Evolutionary conservation across 1,140 invertebrate species (phyloP).

Genomic region (Drosophila mayri): DNA sequence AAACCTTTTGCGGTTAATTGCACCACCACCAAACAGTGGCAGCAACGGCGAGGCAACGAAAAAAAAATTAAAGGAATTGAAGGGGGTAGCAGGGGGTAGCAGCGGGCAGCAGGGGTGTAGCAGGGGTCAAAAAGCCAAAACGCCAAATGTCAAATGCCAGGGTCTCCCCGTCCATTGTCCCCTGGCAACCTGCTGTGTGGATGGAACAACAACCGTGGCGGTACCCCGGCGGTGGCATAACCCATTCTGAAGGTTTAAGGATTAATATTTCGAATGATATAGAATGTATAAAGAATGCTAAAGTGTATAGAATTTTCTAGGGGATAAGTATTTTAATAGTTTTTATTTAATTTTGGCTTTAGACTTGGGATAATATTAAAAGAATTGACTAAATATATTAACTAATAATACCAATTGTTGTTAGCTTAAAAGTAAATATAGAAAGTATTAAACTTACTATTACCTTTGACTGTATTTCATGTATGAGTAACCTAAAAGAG

Average conservation of each 20-base stretch:
- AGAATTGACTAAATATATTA: no score
- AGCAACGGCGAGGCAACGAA: conserved; percentile 1
- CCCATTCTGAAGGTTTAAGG: conserved; percentile 24
- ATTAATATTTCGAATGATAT: no score
- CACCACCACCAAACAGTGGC: conserved; percentile 48
- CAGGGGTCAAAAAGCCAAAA: conserved; percentile 63
- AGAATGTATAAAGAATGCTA: no score
- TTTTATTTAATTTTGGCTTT: no score
- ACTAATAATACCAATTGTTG: no score
- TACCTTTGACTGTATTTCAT: no score
- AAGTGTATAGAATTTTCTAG: neutral
- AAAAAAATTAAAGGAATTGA: conserved; percentile 8
- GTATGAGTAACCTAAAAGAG: no score
- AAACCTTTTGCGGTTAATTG: conserved; percentile 82
- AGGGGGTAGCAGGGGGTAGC: conserved; percentile 12
- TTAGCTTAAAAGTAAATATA: no score
- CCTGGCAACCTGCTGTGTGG: conserved; percentile 53
- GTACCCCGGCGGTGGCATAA: conserved; percentile 3
- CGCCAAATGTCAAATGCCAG: conserved; percentile 78
- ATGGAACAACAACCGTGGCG: conserved; percentile 23
- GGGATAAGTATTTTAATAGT: neutral
- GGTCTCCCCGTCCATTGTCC: conserved; percentile 36
- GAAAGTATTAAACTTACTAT: no score
- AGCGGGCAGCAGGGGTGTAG: no score
- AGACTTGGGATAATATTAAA: no score